Evolutionary conservation across 2,113 vertebrate species (phyloP), one percentile per base, ranked within the genome.

Genomic region (Uropsilus gracilis): DNA sequence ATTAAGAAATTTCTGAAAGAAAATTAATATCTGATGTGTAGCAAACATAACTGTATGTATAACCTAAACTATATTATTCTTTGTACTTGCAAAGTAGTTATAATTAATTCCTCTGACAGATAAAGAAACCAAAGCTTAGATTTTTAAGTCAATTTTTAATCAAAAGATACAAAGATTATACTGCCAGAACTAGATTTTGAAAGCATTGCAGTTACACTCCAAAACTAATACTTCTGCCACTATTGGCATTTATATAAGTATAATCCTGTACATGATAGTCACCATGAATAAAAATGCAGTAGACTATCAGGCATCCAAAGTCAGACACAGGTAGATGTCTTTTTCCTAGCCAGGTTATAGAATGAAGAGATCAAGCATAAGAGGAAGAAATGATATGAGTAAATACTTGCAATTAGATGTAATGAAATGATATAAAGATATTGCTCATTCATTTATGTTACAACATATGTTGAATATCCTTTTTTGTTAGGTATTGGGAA

Each of bases 1-100:
- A 63, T 68, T 37, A 89, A 81, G 64, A 90, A 73, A 81, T 91
- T 72, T 91, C 57, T 92, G 24, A 89, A 90, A 72, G 46, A 63
- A 68, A 86, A 55, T 88, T 90, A 81, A 30, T 87, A 88, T 77
- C 37, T 91, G 6, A 18, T 83, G 42, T 76, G 28, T 77, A 5
- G 14, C 71, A 73, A 48, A 5, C 44, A 85, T 76, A 84, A 44
- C 53, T 89, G 2, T 84, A 59, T 93, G 18, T 37, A 69, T 75
- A 86, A 46, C 44, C 46, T 91, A 75, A 76, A 9, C 55, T 68
- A 66, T 75, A n/a, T 86, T 89, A 73, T 53, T 68, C 32, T 94
- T 4, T 68, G 3, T 55, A 73, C 55, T 86, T 83, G 71, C 26
- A 37, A 72, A 17, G 11, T 89, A 42, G 66, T 94, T 95, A 83